phyloP scores from a whole-genome alignment of 2,888 invertebrate genomes.

The Acheta domesticus region DNA sequence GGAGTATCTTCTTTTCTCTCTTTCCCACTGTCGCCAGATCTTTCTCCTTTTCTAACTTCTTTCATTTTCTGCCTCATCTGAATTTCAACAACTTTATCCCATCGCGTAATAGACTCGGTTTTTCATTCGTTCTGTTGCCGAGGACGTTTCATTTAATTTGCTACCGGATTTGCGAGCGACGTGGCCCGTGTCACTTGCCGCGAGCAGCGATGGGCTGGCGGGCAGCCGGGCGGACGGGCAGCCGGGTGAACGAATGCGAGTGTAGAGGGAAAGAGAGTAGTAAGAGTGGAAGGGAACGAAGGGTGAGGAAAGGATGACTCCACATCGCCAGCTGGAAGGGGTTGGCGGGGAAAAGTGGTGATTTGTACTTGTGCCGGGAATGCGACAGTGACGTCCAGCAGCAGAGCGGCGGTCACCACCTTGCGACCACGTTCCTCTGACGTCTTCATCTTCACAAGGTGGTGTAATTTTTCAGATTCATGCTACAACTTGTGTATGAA shows the following conservation, averaged over 20 bases:
- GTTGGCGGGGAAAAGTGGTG: neutral
- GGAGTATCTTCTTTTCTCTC: neutral
- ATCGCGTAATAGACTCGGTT: constrained; percentile 9
- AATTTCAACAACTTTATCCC: constrained; percentile 9
- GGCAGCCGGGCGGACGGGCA: no score
- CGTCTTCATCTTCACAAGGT: neutral
- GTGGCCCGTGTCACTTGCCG: neutral
- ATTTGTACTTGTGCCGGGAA: neutral
- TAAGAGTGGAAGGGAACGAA: neutral
- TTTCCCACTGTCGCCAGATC: neutral
- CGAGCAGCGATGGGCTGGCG: neutral
- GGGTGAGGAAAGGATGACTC: neutral
- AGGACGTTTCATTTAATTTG: constrained; percentile 10
- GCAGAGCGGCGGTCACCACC: neutral
- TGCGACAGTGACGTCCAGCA: neutral
- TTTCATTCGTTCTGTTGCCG: constrained; percentile 3
- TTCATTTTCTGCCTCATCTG: constrained; percentile 18
- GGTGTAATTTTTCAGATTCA: no score
- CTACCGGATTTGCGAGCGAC: neutral
- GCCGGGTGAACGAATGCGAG: no score
- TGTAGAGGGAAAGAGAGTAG: neutral
- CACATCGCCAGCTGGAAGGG: neutral
- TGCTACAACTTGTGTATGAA: no score
- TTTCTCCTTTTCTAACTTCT: neutral
- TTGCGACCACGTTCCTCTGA: neutral